Percentiles rank a stretch among this genome's conserved stretches.
Evolutionary conservation across 2,888 invertebrate genomes (phyloP).

Genomic region (Agriopis aurantiaria): DNA sequence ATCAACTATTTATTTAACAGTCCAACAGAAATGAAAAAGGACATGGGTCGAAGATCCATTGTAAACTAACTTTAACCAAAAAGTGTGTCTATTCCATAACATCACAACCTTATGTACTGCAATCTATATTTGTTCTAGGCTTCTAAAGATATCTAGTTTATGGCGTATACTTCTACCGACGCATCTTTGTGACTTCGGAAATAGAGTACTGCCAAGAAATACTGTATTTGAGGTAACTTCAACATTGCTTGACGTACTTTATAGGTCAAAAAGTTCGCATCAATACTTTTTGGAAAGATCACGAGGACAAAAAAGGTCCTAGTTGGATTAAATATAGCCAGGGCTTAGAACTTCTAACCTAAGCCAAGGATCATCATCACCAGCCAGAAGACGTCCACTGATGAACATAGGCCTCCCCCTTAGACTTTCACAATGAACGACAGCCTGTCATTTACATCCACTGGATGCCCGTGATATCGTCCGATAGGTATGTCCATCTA

Average conservation of each 20-base stretch:
- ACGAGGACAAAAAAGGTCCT: neutral
- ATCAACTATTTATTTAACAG: too few species aligned
- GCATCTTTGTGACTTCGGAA: conserved; percentile 13
- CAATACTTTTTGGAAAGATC: neutral
- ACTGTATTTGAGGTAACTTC: conserved; percentile 1
- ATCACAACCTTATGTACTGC: neutral
- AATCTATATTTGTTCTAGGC: conserved; percentile 4
- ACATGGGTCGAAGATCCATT: conserved; percentile 11
- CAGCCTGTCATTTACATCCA: too few species aligned
- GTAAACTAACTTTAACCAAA: too few species aligned
- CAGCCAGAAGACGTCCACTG: too few species aligned
- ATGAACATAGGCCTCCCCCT: too few species aligned
- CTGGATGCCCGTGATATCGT: too few species aligned
- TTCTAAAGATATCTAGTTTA: conserved; percentile 20
- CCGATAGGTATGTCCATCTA: too few species aligned
- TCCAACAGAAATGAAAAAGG: conserved; percentile 30
- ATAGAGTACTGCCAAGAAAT: conserved; percentile 15
- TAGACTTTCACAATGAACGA: too few species aligned
- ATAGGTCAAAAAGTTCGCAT: neutral
- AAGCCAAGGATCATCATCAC: too few species aligned
- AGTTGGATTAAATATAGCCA: too few species aligned
- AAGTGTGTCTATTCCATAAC: neutral
- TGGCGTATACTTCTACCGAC: conserved; percentile 9
- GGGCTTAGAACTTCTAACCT: too few species aligned
- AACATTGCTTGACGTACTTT: neutral